Evolutionary conservation across 2,888 invertebrate species (phyloP), one percentile per base, ranked within the genome.

Genomic region (Gari tellinella): DNA sequence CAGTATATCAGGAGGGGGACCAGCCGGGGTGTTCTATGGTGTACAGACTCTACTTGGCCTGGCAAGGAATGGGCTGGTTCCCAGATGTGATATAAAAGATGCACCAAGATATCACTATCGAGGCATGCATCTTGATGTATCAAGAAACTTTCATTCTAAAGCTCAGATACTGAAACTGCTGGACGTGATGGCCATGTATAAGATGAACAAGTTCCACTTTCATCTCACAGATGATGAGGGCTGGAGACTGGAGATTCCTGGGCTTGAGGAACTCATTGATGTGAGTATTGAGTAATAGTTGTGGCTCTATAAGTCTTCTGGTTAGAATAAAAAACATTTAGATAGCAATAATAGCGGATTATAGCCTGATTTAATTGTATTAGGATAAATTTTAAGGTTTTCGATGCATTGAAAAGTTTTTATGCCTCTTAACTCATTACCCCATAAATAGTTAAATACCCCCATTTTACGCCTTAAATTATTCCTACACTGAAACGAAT

Each of bases 191-290:
- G 86, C 87, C 0, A 83, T 81, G 81, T 90, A 90, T 75, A 90
- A 90, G 66, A 73, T 90, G 82, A 90, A 90, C 72, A 83, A 83
- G 52, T 84, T 90, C 26, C 90, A 90, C 65, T 85, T 90, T 41
- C 90, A 90, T 63, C 73, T 90, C 57, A 82, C 87, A 0, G 90
- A 90, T 72, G 90, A 90, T 68, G 88, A 90, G 63, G 90, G 87
- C 12, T 90, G 90, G 90, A 72, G 90, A 55, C 72, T 90, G 7
- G 88, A 90, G 64, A 90, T 90, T 17, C 89, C 88, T 17, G 89
- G 85, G 0, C 68, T 90, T 14, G 84, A 84, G 21, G 90, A 90
- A 69, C 80, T 90, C 5, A 88, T 87, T 14, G 52, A 83, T 79
- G 90, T 89, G 66, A 55, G 48, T 52, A 21, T 21, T n/a, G n/a